Percentiles rank a stretch among this genome's conserved stretches.
These are phyloP conservation scores for Macaca mulatta DNA, from an alignment of 2,113 vertebrate genomes.

Conservation along the genomic window DNA sequence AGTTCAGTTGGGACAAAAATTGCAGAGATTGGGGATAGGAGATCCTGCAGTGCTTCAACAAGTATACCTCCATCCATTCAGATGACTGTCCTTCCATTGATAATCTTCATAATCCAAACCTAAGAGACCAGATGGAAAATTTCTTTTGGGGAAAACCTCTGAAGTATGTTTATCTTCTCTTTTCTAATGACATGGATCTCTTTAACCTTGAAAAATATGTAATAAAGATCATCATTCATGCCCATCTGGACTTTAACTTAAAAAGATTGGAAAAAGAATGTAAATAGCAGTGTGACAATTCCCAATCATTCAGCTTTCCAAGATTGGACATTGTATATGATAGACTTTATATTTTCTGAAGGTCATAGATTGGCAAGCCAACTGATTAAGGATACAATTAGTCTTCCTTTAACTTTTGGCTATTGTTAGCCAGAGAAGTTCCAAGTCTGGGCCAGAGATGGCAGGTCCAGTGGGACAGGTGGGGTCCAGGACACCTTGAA, in stretches of 20 bases:
- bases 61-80: slow-evolving; percentile 86
- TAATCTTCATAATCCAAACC: slow-evolving; percentile 89
- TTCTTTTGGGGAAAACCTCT: slow-evolving; percentile 93
- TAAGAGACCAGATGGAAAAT: slow-evolving; percentile 92
- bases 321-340: neutral
- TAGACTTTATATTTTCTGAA: slow-evolving; percentile 37
- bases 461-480: neutral
- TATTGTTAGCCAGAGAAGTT: neutral
- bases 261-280: neutral
- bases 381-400: slow-evolving; percentile 27
- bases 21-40: slow-evolving; percentile 72
- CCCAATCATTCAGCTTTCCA: neutral
- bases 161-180: slow-evolving; percentile 91
- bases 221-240: slow-evolving; percentile 92
- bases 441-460: neutral
- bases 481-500: slow-evolving; percentile 1
- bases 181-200: slow-evolving; percentile 88
- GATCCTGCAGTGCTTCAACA: slow-evolving; percentile 90
- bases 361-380: slow-evolving; percentile 1
- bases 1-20: slow-evolving; percentile 89
- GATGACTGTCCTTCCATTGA: slow-evolving; percentile 91
- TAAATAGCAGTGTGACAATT: neutral
- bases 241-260: slow-evolving; percentile 87
- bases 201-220: slow-evolving; percentile 90
- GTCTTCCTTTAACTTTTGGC: neutral